A percentile compares a stretch with the other conserved stretches of the same genome.
These are phyloP conservation scores for Bacillus rossius DNA, from an alignment of 1,140 invertebrate species.

Conservation along the genomic window DNA sequence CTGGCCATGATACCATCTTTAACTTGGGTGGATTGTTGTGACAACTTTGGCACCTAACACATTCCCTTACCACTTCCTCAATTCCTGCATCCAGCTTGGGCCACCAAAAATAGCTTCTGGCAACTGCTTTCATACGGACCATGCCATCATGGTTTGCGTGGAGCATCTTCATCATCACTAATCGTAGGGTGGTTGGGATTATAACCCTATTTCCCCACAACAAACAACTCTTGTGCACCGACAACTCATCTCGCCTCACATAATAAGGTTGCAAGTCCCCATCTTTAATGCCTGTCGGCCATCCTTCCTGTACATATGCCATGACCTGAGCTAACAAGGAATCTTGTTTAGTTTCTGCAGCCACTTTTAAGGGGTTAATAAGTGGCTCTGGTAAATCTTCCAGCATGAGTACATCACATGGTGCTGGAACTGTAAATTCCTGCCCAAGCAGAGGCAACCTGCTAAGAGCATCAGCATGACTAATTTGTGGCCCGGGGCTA, in stretches of 20 bases:
- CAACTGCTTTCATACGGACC: slow-evolving; percentile 47
- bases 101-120: slow-evolving; percentile 49
- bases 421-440: slow-evolving; percentile 12
- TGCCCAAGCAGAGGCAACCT: slow-evolving; percentile 21
- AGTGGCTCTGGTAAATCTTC: slow-evolving; percentile 5
- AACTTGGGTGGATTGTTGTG: slow-evolving; percentile 8
- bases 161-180: slow-evolving; percentile 28
- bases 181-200: slow-evolving; percentile 34
- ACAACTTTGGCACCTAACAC: slow-evolving; percentile 37
- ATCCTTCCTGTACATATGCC: slow-evolving; percentile 3
- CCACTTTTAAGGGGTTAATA: slow-evolving; percentile 7
- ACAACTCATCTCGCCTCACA: background rate
- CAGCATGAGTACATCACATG: slow-evolving; percentile 9
- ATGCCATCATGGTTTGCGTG: slow-evolving; percentile 45
- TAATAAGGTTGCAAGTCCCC: background rate
- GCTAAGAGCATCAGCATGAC: slow-evolving; percentile 30
- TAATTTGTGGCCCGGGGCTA: slow-evolving; percentile 25
- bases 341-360: slow-evolving; percentile 4
- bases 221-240: slow-evolving; percentile 5
- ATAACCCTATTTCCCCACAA: slow-evolving; percentile 21
- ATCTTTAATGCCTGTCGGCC: slow-evolving; percentile 4
- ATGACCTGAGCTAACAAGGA: slow-evolving; percentile 8
- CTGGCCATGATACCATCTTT: background rate
- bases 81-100: slow-evolving; percentile 43
- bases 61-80: slow-evolving; percentile 40